These are phyloP conservation scores for Pseudois nayaur DNA, from an alignment of 2,113 vertebrate species.

Conservation along the genomic window DNA sequence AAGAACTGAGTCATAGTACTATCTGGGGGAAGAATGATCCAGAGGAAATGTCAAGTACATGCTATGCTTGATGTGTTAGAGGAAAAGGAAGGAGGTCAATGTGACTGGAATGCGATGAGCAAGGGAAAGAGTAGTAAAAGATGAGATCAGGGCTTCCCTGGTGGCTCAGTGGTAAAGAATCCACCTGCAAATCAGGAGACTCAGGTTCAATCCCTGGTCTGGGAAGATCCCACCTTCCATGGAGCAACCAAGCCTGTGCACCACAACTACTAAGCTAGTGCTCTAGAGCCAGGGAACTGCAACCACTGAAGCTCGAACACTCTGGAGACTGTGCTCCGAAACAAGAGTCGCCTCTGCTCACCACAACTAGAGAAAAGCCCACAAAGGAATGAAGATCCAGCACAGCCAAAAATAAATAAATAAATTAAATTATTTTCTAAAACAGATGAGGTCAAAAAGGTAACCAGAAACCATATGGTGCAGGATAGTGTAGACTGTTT, in stretches of 20 bases:
- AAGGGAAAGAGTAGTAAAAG: background rate
- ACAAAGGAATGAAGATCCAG: background rate
- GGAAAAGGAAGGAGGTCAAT: background rate
- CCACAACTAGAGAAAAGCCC: background rate
- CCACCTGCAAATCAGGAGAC: background rate
- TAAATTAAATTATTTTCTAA: background rate
- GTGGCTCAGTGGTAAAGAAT: background rate
- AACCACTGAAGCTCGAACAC: background rate
- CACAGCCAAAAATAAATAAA: background rate
- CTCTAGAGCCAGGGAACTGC: background rate
- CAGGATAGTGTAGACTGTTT: background rate
- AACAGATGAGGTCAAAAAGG: background rate
- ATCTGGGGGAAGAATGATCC: background rate
- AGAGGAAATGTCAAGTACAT: background rate
- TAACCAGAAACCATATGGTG: background rate
- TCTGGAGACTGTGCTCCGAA: background rate
- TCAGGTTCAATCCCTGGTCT: background rate
- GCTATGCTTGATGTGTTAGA: background rate
- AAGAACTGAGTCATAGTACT: background rate
- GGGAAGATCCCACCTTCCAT: background rate
- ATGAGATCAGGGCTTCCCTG: background rate
- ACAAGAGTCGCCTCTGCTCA: background rate
- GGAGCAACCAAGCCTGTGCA: background rate
- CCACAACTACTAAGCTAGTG: background rate
- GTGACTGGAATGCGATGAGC: background rate